Percentiles rank a stretch among this genome's conserved stretches.
Conservation (phyloP, 1,140 invertebrate genomes). For the Bactericera cockerelli region DNA sequence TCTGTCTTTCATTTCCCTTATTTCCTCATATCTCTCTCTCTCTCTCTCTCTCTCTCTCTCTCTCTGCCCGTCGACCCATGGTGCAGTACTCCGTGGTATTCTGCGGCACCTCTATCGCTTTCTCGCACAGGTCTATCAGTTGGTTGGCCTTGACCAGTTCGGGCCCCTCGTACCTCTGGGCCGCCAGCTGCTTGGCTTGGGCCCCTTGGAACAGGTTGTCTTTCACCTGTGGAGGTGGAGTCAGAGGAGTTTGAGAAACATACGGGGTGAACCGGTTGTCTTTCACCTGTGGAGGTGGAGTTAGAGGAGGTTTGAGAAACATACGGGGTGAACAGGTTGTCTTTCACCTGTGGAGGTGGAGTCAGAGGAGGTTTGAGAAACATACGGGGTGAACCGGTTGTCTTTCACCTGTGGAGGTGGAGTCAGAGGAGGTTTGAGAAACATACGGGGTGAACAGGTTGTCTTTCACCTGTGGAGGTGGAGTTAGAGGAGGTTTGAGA, state of each 20-base stretch:
- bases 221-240: background rate
- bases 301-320: background rate
- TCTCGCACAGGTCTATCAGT: background rate
- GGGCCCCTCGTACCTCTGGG: background rate
- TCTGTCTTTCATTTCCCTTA: too few relatives aligned
- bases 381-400: background rate
- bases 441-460: too few relatives aligned
- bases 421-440: too few relatives aligned
- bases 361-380: background rate
- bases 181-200: background rate
- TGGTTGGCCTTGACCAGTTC: conserved; percentile 1
- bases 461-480: too few relatives aligned
- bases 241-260: background rate
- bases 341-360: background rate
- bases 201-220: background rate
- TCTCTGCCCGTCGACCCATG: background rate
- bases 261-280: background rate
- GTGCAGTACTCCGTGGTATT: background rate
- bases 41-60: too few relatives aligned
- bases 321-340: background rate
- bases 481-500: too few relatives aligned
- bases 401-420: background rate
- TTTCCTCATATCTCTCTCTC: too few relatives aligned
- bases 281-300: background rate
- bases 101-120: background rate